These are phyloP conservation scores for Ornithorhynchus anatinus DNA, from an alignment of 2,113 vertebrate genomes.

Conservation along the genomic window DNA sequence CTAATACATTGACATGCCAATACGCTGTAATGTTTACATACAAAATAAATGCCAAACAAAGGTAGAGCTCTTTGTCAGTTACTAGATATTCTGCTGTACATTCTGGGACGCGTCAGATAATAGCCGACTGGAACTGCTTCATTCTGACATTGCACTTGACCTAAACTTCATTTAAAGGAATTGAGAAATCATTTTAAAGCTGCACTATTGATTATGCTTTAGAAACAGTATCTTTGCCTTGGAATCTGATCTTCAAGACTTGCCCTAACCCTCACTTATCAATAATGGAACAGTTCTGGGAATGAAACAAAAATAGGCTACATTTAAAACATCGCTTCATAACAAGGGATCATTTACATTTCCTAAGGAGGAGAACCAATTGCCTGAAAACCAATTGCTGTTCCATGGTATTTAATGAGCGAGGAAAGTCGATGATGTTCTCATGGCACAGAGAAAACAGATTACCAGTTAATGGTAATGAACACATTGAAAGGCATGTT, in stretches of 20 bases:
- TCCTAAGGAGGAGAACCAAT: slow-evolving; percentile 13
- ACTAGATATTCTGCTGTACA: slow-evolving; percentile 51
- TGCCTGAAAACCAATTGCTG: slow-evolving; percentile 2
- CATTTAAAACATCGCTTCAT: slow-evolving; percentile 50
- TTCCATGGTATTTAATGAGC: neutral
- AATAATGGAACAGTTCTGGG: slow-evolving; percentile 22
- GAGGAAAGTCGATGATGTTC: neutral
- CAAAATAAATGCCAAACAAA: slow-evolving; percentile 65
- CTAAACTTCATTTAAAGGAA: slow-evolving; percentile 62
- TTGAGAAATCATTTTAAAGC: slow-evolving; percentile 61
- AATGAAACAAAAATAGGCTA: slow-evolving; percentile 36
- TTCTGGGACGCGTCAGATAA: slow-evolving; percentile 55
- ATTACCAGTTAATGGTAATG: slow-evolving; percentile 27
- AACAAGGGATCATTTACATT: slow-evolving; percentile 17
- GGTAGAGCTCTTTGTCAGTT: slow-evolving; percentile 55
- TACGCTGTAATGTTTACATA: slow-evolving; percentile 61
- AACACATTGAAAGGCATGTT: slow-evolving; percentile 20
- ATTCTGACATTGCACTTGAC: slow-evolving; percentile 63
- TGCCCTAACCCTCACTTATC: slow-evolving; percentile 6
- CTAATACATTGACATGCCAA: slow-evolving; percentile 65
- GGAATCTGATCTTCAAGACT: slow-evolving; percentile 55
- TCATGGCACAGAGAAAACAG: neutral
- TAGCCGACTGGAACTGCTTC: slow-evolving; percentile 55
- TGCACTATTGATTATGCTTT: slow-evolving; percentile 53
- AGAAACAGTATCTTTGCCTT: slow-evolving; percentile 44